These are phyloP conservation scores for Polymixis lichenea DNA, from an alignment of 2,888 invertebrate species.

Conservation along the genomic window DNA sequence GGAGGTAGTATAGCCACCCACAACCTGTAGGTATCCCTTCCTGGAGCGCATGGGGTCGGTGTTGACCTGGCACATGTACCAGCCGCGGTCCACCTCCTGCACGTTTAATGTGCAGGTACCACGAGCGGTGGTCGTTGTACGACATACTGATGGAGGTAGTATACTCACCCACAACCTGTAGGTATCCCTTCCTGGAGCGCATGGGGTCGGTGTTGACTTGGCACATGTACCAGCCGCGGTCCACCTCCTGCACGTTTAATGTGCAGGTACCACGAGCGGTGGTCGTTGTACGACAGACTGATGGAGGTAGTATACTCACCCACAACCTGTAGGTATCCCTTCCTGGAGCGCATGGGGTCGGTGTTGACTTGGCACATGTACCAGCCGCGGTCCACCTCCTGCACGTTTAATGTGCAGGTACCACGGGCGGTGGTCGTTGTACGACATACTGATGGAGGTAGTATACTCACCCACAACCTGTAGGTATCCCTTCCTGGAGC, in stretches of 20 bases:
- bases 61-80: slow-evolving; percentile 97
- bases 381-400: slow-evolving; percentile 97
- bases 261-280: slow-evolving; percentile 97
- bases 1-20: no score
- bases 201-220: no score
- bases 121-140: no score
- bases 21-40: no score
- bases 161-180: no score
- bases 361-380: slow-evolving; percentile 98
- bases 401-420: slow-evolving; percentile 94
- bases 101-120: slow-evolving; percentile 95
- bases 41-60: no score
- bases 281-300: slow-evolving; percentile 88
- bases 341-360: slow-evolving; percentile 97
- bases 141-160: no score
- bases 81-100: slow-evolving; percentile 96
- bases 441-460: no score
- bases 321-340: slow-evolving; percentile 97
- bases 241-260: slow-evolving; percentile 94
- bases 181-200: no score
- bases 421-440: slow-evolving; percentile 97
- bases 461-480: no score
- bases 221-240: slow-evolving; percentile 98
- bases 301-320: slow-evolving; percentile 91
- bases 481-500: no score